These are phyloP conservation scores for Noctua janthina DNA, from an alignment of 2,888 invertebrate genomes.

Conservation along the genomic window DNA sequence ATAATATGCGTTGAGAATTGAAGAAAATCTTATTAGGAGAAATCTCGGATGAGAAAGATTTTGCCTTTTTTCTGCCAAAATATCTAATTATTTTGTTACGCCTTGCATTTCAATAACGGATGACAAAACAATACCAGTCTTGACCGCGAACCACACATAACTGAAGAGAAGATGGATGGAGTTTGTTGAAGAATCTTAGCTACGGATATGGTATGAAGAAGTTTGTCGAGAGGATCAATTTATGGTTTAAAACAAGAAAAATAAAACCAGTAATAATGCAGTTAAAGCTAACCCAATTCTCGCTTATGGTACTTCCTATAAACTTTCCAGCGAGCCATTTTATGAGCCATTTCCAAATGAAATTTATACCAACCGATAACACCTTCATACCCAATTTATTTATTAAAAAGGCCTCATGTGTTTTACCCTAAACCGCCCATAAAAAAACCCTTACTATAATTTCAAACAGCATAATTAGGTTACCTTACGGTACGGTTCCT, in stretches of 20 bases:
- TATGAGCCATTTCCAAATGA: constrained; percentile 35
- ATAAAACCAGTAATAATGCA: background rate
- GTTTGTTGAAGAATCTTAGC: background rate
- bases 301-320: constrained; percentile 19
- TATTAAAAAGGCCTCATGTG: constrained; percentile 46
- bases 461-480: constrained; percentile 53
- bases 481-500: constrained; percentile 8
- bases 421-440: constrained; percentile 30
- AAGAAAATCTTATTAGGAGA: background rate
- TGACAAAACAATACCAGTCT: background rate
- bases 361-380: constrained; percentile 47
- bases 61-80: background rate
- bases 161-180: background rate
- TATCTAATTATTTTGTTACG: background rate
- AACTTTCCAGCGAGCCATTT: constrained; percentile 27
- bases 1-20: background rate
- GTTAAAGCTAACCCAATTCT: constrained; percentile 1
- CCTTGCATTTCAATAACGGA: background rate
- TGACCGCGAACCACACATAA: background rate
- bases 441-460: constrained; percentile 41
- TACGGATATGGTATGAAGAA: background rate
- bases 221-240: background rate
- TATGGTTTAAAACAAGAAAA: background rate
- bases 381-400: constrained; percentile 57
- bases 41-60: fast-evolving